Evolutionary conservation across 2,888 invertebrate genomes (phyloP), one percentile per base, ranked within the genome.

Genomic region (Lissonota sp.): DNA sequence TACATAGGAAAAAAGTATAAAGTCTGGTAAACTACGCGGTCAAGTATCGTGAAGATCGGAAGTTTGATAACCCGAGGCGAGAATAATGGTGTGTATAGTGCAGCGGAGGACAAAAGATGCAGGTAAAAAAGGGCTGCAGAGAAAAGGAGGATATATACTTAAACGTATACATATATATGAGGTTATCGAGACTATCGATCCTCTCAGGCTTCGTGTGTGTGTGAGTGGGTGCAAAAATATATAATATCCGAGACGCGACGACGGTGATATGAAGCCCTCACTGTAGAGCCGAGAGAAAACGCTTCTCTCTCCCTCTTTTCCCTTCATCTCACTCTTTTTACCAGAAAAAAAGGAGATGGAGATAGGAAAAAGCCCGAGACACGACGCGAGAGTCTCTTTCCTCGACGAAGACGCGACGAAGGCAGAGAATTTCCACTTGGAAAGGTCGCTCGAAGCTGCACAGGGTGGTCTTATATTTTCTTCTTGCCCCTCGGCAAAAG

Each of bases 1-100:
- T 40, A 63, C 12, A 44, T 44, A 57, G 44, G 16, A 16, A 42
- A 7, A 26, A 12, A 37, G 26, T 26, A 10, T 7, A 46, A 63
- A 64, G 40, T 55, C 46, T 16, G 12, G 55, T 51, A 73, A 69
- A 46, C 37, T 55, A 42, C 60, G 57, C 60, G 71, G 46, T 80
- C 75, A 67, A 80, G 75, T 80, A 76, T 76, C 75, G 62, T 16
- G 49, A 67, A 76, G 75, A 80, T 80, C 75, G 71, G 62, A 72
- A 72, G 71, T 72, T 76, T 63, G 80, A 71, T 76, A 67, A 67
- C 71, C 67, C 40, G 46, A 42, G 49, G 71, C 67, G 71, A 72
- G 70, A 77, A 70, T 70, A 66, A 67, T 10, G 14, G 49, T 42
- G 66, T 60, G 66, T 64, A 44, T 12, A 6, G 12, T 10, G 46